Evolutionary conservation across 2,797 vertebrate genomes (phyloP).

Genomic region (Distichodus sexfasciatus): DNA sequence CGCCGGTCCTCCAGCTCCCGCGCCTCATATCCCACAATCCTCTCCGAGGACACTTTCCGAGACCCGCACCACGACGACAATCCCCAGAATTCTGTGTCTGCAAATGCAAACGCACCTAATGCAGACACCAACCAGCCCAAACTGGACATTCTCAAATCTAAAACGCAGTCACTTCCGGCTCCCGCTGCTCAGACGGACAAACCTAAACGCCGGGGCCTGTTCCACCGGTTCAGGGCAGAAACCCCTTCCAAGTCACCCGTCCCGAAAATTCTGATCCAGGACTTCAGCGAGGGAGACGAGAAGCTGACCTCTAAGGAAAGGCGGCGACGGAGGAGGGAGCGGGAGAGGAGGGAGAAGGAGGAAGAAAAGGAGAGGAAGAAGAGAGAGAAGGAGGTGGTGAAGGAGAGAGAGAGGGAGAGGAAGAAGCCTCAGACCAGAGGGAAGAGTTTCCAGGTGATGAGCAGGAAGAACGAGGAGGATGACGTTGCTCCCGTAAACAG

Average conservation of each 20-base stretch:
- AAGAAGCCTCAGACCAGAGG: slow-evolving; percentile 78
- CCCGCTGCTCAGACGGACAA: slow-evolving; percentile 2
- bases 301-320: slow-evolving; percentile 67
- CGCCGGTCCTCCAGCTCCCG: slow-evolving; percentile 62
- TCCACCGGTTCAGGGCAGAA: slow-evolving; percentile 67
- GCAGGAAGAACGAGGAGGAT: slow-evolving; percentile 38
- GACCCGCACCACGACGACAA: slow-evolving; percentile 48
- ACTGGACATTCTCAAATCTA: too few species aligned
- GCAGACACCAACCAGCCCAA: too few species aligned
- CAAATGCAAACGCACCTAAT: neutral
- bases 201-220: slow-evolving; percentile 66
- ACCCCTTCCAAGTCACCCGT: slow-evolving; percentile 60
- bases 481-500: slow-evolving; percentile 15
- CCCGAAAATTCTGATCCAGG: slow-evolving; percentile 77
- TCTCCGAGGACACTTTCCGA: slow-evolving; percentile 66
- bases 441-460: slow-evolving; percentile 75
- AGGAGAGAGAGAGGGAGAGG: slow-evolving; percentile 71
- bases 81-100: too few species aligned
- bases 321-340: slow-evolving; percentile 53
- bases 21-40: slow-evolving; percentile 53
- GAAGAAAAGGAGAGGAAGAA: slow-evolving; percentile 60
- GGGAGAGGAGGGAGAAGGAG: slow-evolving; percentile 51
- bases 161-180: neutral
- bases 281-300: slow-evolving; percentile 68
- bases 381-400: slow-evolving; percentile 69